Conservation (phyloP, 2,113 vertebrate genomes). For the Vidua macroura region DNA sequence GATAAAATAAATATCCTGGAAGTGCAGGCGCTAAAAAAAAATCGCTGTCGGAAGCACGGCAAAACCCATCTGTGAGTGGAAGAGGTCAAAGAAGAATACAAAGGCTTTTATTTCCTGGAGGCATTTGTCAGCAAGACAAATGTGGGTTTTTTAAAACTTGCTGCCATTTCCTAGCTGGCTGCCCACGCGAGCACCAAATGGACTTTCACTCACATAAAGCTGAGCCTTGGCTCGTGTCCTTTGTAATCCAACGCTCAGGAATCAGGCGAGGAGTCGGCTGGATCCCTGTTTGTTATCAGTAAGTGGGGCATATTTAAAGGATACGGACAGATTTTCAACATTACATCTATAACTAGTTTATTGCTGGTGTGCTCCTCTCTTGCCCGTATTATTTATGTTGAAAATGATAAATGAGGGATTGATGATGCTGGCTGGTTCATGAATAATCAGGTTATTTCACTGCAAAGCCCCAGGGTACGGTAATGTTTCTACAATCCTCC, state of each 20-base stretch:
- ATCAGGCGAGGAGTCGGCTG: background rate
- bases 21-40: background rate
- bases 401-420: conserved; percentile 56
- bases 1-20: background rate
- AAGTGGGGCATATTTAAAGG: background rate
- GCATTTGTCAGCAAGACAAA: conserved; percentile 51
- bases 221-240: background rate
- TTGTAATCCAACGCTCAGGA: background rate
- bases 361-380: background rate
- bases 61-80: conserved; percentile 31
- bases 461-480: conserved; percentile 12
- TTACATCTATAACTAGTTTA: background rate
- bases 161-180: conserved; percentile 20
- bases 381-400: conserved; percentile 18
- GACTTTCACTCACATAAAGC: background rate
- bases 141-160: background rate
- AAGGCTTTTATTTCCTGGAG: conserved; percentile 39
- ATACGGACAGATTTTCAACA: conserved; percentile 21
- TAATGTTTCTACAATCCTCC: conserved; percentile 9
- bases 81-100: conserved; percentile 30
- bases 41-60: background rate
- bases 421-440: conserved; percentile 34
- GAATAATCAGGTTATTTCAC: conserved; percentile 54
- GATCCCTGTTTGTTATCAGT: background rate
- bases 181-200: background rate